Conservation (phyloP, 2,888 invertebrate genomes). For the Acanthoscelides obtectus region DNA sequence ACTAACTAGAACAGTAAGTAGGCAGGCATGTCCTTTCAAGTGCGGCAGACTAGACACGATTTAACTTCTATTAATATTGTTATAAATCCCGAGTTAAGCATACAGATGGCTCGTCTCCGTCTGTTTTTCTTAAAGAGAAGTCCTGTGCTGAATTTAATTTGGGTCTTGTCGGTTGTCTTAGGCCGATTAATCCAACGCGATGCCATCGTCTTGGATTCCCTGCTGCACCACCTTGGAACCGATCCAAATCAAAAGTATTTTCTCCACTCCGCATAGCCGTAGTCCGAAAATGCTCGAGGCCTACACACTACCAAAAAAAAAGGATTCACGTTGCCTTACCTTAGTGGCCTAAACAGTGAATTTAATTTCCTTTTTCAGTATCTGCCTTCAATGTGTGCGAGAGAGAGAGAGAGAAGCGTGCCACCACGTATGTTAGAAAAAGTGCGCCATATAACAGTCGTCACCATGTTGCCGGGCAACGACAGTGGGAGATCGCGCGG, state of each 20-base stretch:
- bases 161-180: conserved; percentile 31
- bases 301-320: no score
- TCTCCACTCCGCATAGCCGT: conserved; percentile 8
- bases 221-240: conserved; percentile 18
- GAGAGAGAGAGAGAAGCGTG: no score
- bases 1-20: no score
- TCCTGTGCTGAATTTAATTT: conserved; percentile 35
- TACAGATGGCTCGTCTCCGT: background rate
- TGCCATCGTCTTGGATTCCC: conserved; percentile 18
- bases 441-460: no score
- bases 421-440: no score
- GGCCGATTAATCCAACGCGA: conserved; percentile 31
- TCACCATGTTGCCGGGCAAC: no score
- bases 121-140: conserved; percentile 8
- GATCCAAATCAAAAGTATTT: conserved; percentile 26
- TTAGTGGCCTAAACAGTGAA: no score
- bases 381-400: no score
- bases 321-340: no score
- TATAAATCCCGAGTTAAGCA: conserved; percentile 20
- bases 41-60: background rate
- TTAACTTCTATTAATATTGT: conserved; percentile 26
- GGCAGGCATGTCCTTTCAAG: background rate
- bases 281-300: background rate
- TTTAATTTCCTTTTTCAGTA: no score
- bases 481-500: no score